These are phyloP conservation scores for Aradophagus sp. DNA, from an alignment of 1,140 invertebrate genomes.

Conservation along the genomic window DNA sequence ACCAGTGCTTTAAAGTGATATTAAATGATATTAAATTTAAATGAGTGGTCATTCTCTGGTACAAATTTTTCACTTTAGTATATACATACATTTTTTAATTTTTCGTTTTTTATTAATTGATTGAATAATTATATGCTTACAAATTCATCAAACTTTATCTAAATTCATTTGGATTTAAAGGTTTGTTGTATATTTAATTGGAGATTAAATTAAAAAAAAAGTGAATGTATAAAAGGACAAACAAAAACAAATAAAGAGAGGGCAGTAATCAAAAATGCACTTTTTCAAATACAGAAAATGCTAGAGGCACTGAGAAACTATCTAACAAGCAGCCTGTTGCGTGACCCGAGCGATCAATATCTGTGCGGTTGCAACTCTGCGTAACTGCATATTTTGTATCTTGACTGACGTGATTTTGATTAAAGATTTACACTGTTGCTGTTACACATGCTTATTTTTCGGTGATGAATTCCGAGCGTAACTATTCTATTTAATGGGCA, in stretches of 20 bases:
- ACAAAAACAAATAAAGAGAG: too few relatives aligned
- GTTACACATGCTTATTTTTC: conserved; percentile 18
- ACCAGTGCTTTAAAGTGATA: too few relatives aligned
- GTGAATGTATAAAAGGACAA: too few relatives aligned
- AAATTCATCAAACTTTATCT: too few relatives aligned
- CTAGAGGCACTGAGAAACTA: conserved; percentile 40
- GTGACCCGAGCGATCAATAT: conserved; percentile 62
- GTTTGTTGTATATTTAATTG: conserved; percentile 24
- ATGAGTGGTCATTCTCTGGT: too few relatives aligned
- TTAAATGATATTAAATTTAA: too few relatives aligned
- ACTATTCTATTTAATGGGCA: not conserved
- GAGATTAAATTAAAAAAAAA: too few relatives aligned
- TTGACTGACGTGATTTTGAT: conserved; percentile 52
- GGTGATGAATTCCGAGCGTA: conserved; percentile 10
- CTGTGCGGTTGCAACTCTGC: conserved; percentile 56
- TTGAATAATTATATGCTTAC: too few relatives aligned
- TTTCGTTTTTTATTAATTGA: too few relatives aligned
- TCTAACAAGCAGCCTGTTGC: conserved; percentile 61
- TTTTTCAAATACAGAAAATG: conserved; percentile 43
- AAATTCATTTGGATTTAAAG: conserved; percentile 5
- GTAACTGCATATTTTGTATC: conserved; percentile 53
- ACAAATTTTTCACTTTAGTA: too few relatives aligned
- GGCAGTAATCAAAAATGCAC: conserved; percentile 12
- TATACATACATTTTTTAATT: too few relatives aligned
- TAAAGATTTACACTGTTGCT: conserved; percentile 48